Percentiles rank a stretch among this genome's conserved stretches.
Conservation (phyloP, 2,888 invertebrate genomes). For the Saturnia japonica region DNA sequence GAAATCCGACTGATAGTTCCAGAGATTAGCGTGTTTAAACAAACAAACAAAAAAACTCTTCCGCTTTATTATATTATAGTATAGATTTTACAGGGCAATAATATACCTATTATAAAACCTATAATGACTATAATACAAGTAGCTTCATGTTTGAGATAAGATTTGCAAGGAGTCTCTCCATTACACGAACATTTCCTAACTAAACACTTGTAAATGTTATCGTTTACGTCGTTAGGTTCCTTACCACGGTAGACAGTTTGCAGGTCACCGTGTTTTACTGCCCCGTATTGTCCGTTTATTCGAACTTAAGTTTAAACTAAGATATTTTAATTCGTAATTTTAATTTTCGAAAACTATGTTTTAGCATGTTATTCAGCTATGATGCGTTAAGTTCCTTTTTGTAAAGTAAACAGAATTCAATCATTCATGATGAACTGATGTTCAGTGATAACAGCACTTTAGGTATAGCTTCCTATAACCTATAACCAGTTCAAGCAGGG, state of each 20-base stretch:
- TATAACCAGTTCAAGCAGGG: too few relatives aligned
- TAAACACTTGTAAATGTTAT: slow-evolving; percentile 26
- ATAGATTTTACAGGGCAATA: background rate
- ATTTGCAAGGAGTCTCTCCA: slow-evolving; percentile 7
- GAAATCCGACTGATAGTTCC: too few relatives aligned
- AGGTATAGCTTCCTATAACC: too few relatives aligned
- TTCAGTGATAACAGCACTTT: too few relatives aligned
- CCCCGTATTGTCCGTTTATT: background rate
- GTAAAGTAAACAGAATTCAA: too few relatives aligned
- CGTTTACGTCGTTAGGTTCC: slow-evolving; percentile 26
- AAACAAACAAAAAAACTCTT: too few relatives aligned
- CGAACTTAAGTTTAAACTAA: background rate
- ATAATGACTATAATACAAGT: slow-evolving; percentile 6
- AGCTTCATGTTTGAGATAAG: slow-evolving; percentile 13
- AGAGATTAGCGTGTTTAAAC: too few relatives aligned
- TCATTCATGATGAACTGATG: too few relatives aligned
- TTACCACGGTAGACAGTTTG: background rate
- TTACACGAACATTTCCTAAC: slow-evolving; percentile 17
- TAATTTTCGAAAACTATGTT: background rate
- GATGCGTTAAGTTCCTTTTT: too few relatives aligned
- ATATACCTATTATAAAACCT: background rate
- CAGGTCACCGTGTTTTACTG: background rate
- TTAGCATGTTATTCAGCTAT: too few relatives aligned
- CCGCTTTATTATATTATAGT: too few relatives aligned
- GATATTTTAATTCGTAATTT: background rate